Conservation (phyloP, 2,113 vertebrate species). For the Oryzias celebensis region DNA sequence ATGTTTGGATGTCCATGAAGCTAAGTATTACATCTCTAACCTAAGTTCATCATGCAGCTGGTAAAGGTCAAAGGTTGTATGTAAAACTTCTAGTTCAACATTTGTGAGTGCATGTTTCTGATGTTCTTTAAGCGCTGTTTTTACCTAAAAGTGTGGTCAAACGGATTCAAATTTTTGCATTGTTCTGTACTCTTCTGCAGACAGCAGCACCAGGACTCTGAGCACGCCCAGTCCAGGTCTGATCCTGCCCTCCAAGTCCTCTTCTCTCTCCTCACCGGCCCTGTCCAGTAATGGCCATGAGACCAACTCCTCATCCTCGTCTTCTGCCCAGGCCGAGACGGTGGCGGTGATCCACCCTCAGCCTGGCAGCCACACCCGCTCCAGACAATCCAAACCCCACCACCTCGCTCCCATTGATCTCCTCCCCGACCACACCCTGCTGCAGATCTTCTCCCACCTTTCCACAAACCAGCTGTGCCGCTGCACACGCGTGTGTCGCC, state of each 20-base stretch:
- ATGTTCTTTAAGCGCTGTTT: neutral
- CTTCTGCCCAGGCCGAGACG: slow-evolving; percentile 87
- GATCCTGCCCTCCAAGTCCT: slow-evolving; percentile 85
- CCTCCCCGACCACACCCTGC: slow-evolving; percentile 86
- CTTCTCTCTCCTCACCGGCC: slow-evolving; percentile 82
- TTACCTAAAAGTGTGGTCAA: neutral
- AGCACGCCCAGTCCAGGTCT: slow-evolving; percentile 95
- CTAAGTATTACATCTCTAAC: too few relatives aligned
- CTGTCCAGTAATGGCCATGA: slow-evolving; percentile 86
- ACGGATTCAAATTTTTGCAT: neutral
- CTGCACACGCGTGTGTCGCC: slow-evolving; percentile 89
- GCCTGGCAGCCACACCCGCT: slow-evolving; percentile 81
- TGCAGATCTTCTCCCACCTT: slow-evolving; percentile 91
- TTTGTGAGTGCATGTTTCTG: too few relatives aligned
- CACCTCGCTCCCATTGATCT: slow-evolving; percentile 82
- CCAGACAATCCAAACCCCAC: slow-evolving; percentile 81
- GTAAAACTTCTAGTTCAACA: too few relatives aligned
- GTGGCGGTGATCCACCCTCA: slow-evolving; percentile 92
- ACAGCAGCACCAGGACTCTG: slow-evolving; percentile 91
- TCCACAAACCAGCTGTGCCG: slow-evolving; percentile 96
- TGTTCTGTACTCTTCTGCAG: slow-evolving; percentile 79
- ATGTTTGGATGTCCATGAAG: too few relatives aligned
- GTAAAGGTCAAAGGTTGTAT: too few relatives aligned
- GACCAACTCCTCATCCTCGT: slow-evolving; percentile 85
- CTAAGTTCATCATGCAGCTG: too few relatives aligned